Percentiles rank a stretch among this genome's conserved stretches.
Conservation (phyloP, 2,113 vertebrate genomes). For the Potamarius usumacintae region DNA sequence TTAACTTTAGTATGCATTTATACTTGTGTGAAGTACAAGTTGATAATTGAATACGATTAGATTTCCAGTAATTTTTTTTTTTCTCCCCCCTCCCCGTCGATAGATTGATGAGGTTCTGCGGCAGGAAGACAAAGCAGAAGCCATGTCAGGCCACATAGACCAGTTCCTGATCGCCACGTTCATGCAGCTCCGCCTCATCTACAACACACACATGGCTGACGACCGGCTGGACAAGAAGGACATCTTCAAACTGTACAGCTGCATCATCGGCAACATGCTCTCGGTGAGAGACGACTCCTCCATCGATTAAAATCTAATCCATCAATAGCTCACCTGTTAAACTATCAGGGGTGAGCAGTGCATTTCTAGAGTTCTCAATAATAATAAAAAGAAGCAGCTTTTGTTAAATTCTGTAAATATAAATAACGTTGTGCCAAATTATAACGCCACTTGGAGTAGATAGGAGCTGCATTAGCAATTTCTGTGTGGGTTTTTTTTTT, state of each 20-base stretch:
- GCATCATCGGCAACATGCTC: constrained; percentile 97
- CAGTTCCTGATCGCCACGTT: constrained; percentile 97
- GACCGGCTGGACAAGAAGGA: constrained; percentile 92
- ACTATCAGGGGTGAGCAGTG: background rate
- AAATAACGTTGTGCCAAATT: background rate
- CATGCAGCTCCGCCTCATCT: constrained; percentile 95
- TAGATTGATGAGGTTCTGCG: constrained; percentile 96
- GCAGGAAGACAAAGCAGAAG: constrained; percentile 94
- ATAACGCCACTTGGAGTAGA: too few species aligned
- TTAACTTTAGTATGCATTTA: background rate
- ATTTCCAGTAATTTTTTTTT: background rate
- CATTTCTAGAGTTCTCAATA: background rate
- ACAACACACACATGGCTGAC: constrained; percentile 95
- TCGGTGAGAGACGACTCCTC: constrained; percentile 78
- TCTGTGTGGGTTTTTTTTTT: too few species aligned
- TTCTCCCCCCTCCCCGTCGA: background rate
- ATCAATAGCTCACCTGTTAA: background rate
- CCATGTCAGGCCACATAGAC: constrained; percentile 98
- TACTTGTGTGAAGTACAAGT: too few species aligned
- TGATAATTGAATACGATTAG: background rate
- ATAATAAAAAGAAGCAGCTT: background rate
- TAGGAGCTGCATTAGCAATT: too few species aligned
- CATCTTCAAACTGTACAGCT: constrained; percentile 95
- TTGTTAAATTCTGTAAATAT: background rate
- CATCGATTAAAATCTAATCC: background rate